Base-by-base conservation (phyloP, 2,888 invertebrate species). In the Melangyna quadrimaculata region DNA sequence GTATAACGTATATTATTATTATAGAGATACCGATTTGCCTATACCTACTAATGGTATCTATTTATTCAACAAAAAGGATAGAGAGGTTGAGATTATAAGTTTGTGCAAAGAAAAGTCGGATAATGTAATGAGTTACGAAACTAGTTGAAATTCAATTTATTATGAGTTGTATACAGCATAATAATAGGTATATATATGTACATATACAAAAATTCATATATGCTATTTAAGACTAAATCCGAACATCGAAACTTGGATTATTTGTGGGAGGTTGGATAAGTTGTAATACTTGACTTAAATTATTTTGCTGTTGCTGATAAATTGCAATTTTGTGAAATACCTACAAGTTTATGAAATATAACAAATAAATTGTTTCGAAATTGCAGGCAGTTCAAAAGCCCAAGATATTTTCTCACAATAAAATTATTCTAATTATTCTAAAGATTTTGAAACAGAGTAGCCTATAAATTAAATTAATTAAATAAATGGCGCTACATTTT, bases 71-170 rank as follows among this genome's bases (percentile, higher is more conserved):
- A 8, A 29, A 65, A 65, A 65, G 55, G 55, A 73, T 43, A 51
- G 55, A 55, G 24, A 51, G 37, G 12, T 37, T 35, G 17, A n/a
- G 45, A 83, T 73, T 73, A n/a, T n/a, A 40, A 59, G 29, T 79
- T 79, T 71, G 40, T 57, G 32, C 55, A 63, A 45, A 14, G 32
- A 32, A 55, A 29, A 32, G 10, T n/a, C 19, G 59, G 57, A 69
- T 75, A 84, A 80, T 77, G 67, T 55, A 71, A 74, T 71, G 75
- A 77, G 71, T 79, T 71, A 45, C 29, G 45, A 45, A 65, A 48
- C n/a, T 55, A 69, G 59, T 61, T 80, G 74, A 80, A 69, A 74
- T 63, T 80, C 53, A 69, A 61, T 45, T 45, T n/a, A n/a, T n/a
- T n/a, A n/a, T n/a, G n/a, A n/a, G n/a, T n/a, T n/a, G n/a, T n/a